These are phyloP conservation scores for Coregonus clupeaformis DNA, from an alignment of 2,113 vertebrate genomes.

Conservation along the genomic window DNA sequence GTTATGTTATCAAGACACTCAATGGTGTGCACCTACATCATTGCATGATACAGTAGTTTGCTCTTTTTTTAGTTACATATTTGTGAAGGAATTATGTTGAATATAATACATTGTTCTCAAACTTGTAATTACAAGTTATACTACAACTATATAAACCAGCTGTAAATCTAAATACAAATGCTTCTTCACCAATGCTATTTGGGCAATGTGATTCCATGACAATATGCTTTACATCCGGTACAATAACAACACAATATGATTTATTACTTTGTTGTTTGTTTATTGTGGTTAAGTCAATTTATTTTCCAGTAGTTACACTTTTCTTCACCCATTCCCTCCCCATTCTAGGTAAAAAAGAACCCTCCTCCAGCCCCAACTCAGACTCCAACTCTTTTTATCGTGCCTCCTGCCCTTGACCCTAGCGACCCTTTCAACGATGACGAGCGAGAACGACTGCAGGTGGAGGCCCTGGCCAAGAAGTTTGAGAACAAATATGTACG, in stretches of 20 bases:
- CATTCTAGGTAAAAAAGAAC: constrained; percentile 57
- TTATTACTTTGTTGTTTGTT: background rate
- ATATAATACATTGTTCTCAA: background rate
- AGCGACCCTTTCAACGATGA: constrained; percentile 86
- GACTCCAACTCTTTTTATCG: background rate
- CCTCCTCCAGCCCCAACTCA: constrained; percentile 19
- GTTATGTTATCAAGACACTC: constrained; percentile 35
- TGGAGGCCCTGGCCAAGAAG: constrained; percentile 91
- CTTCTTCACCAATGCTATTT: background rate
- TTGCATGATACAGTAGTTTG: background rate
- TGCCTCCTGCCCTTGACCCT: constrained; percentile 45
- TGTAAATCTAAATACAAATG: too few relatives aligned
- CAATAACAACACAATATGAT: background rate
- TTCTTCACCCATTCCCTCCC: background rate
- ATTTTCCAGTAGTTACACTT: background rate
- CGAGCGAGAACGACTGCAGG: constrained; percentile 81
- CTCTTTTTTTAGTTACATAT: background rate
- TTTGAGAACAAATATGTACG: constrained; percentile 98
- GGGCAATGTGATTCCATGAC: background rate
- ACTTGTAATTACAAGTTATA: background rate
- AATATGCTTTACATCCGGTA: background rate
- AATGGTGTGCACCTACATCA: background rate
- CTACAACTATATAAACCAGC: background rate
- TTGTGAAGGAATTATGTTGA: background rate
- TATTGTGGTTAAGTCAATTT: background rate